A percentile compares a stretch with the other conserved stretches of the same genome.
phyloP scores from a whole-genome alignment of 2,888 invertebrate genomes.

The Drosophila pullipes region DNA sequence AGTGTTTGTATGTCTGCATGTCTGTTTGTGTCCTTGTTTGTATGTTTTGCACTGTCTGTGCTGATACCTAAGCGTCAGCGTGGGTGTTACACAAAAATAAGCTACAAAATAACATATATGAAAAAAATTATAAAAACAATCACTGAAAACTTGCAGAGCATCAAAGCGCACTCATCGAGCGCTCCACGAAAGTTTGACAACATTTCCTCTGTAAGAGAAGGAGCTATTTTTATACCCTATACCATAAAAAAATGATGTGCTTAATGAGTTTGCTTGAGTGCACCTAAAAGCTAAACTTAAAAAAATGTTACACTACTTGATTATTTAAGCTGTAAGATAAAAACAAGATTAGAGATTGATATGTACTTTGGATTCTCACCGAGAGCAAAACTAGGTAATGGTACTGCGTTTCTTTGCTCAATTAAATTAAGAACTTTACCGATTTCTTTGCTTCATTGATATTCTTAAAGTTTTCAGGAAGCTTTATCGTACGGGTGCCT shows the following conservation, averaged over 20 bases:
- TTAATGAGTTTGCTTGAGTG: too few species aligned
- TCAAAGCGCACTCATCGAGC: constrained; percentile 57
- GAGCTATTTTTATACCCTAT: constrained; percentile 16
- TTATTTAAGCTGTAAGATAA: not conserved
- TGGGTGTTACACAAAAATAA: constrained; percentile 29
- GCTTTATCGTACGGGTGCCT: not conserved
- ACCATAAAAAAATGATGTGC: not conserved
- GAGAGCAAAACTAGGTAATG: not conserved
- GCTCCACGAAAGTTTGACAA: constrained; percentile 20
- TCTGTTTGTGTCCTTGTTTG: not conserved
- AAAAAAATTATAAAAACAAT: constrained; percentile 43
- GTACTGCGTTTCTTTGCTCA: not conserved
- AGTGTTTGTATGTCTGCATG: constrained; percentile 11
- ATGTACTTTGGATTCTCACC: not conserved
- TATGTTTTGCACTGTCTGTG: constrained; percentile 17
- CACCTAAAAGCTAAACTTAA: not conserved
- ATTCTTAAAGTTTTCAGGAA: not conserved
- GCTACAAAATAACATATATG: constrained; percentile 30
- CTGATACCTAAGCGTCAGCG: constrained; percentile 15
- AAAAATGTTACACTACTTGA: not conserved
- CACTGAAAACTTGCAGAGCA: constrained; percentile 61
- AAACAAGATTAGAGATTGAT: not conserved
- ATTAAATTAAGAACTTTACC: not conserved
- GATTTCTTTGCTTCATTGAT: not conserved
- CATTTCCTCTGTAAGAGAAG: not conserved